Evolutionary conservation across 2,113 vertebrate genomes (phyloP).

Genomic region (Callopanchax toddi): DNA sequence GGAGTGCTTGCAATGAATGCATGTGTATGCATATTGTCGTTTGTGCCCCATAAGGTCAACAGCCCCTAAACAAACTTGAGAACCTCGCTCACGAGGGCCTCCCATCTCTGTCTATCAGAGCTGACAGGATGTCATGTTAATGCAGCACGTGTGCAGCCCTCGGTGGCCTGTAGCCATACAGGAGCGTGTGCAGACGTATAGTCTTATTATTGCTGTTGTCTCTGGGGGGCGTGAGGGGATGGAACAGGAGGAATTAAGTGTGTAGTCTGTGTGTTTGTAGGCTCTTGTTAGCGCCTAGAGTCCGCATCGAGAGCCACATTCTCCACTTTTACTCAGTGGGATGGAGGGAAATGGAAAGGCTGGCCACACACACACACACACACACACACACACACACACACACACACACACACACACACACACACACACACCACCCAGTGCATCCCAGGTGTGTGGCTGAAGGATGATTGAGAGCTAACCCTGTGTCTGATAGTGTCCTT

Average conservation of each 20-base stretch:
- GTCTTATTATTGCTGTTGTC: constrained; percentile 60
- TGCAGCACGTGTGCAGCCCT: constrained; percentile 46
- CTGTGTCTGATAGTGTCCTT: constrained; percentile 39
- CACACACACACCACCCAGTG: neutral
- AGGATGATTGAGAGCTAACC: constrained; percentile 61
- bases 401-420: too few relatives aligned
- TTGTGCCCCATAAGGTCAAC: constrained; percentile 42
- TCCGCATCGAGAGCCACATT: constrained; percentile 48
- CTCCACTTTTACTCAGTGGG: constrained; percentile 30
- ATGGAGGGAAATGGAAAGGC: constrained; percentile 43
- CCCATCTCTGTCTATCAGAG: constrained; percentile 61
- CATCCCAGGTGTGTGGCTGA: constrained; percentile 51
- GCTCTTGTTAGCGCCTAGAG: constrained; percentile 20
- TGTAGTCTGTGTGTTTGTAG: neutral
- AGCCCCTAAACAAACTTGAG: constrained; percentile 53
- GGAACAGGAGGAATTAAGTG: constrained; percentile 46
- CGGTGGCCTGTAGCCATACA: constrained; percentile 48
- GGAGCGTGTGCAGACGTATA: constrained; percentile 51
- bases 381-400: constrained; percentile 11
- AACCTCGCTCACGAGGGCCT: constrained; percentile 54
- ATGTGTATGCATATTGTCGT: constrained; percentile 21
- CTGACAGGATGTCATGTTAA: constrained; percentile 54
- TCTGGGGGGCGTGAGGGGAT: constrained; percentile 35
- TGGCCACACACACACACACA: constrained; percentile 32
- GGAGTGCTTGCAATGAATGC: constrained; percentile 6